A percentile compares a stretch with the other conserved stretches of the same genome.
phyloP scores from a whole-genome alignment of 1,140 invertebrate species.

The Oncopodura yosiiana region DNA sequence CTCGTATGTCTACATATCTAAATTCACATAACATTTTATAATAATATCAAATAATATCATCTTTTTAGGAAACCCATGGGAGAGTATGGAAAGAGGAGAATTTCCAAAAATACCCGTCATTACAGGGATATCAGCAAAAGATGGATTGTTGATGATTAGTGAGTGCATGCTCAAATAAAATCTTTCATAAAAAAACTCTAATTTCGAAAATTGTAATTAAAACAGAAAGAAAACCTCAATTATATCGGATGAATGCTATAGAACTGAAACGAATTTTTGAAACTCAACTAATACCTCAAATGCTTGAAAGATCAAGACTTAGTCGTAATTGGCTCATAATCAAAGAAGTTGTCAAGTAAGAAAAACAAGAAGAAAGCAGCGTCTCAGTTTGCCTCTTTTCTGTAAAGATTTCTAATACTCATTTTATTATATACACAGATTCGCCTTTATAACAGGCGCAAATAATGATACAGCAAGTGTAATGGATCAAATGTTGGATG shows the following conservation, averaged over 20 bases:
- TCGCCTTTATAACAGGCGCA: conserved; percentile 35
- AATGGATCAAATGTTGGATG: conserved; percentile 36
- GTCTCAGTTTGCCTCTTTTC: too few relatives aligned
- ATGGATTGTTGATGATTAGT: conserved; percentile 34
- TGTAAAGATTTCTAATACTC: too few relatives aligned
- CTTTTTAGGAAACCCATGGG: conserved; percentile 31
- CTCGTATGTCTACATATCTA: background rate
- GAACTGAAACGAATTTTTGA: conserved; percentile 34
- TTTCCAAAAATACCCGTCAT: conserved; percentile 35
- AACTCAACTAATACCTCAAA: conserved; percentile 28
- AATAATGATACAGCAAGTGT: conserved; percentile 32
- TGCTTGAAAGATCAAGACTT: conserved; percentile 30
- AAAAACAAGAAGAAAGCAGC: too few relatives aligned
- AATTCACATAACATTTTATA: background rate
- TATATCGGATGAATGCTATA: conserved; percentile 29
- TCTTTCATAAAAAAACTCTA: background rate
- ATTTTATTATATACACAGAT: too few relatives aligned
- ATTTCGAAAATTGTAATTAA: background rate
- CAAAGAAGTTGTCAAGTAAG: conserved; percentile 35
- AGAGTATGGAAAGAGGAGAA: conserved; percentile 33
- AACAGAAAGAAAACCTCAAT: conserved; percentile 27
- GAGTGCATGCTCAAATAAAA: background rate
- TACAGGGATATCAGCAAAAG: conserved; percentile 33
- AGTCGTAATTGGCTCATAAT: conserved; percentile 29
- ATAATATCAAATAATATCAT: background rate